Evolutionary conservation across 2,888 invertebrate genomes (phyloP).

Genomic region (Axea sp.): DNA sequence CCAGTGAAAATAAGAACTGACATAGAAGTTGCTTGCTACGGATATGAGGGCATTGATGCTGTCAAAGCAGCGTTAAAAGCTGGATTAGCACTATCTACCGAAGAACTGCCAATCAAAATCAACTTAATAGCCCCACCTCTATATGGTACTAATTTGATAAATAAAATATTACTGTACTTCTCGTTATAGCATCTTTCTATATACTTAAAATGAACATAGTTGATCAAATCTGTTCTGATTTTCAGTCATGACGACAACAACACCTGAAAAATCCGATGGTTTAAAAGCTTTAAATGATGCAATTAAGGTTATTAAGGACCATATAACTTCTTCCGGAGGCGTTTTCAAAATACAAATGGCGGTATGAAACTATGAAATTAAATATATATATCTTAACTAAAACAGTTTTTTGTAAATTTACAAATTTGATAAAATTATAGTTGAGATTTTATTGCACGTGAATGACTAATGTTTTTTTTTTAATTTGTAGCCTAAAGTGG

Average conservation of each 20-base stretch:
- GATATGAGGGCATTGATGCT: constrained; percentile 99
- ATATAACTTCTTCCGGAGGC: constrained; percentile 81
- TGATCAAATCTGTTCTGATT: constrained; percentile 1
- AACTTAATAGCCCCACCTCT: constrained; percentile 99
- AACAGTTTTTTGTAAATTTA: too few species aligned
- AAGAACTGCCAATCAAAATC: constrained; percentile 97
- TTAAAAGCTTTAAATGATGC: constrained; percentile 93
- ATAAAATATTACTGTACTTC: too few species aligned
- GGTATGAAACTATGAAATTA: constrained; percentile 19
- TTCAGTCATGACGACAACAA: constrained; percentile 98
- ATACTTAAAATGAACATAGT: too few species aligned
- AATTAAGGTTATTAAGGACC: constrained; percentile 91
- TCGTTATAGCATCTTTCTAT: too few species aligned
- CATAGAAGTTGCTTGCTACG: constrained; percentile 96
- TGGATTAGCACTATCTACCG: constrained; percentile 94
- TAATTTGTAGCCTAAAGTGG: constrained; percentile 85
- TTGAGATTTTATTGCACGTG: too few species aligned
- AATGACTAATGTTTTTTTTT: too few species aligned
- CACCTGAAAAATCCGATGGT: constrained; percentile 97
- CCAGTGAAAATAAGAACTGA: constrained; percentile 97
- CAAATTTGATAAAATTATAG: too few species aligned
- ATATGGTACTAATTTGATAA: constrained; percentile 83
- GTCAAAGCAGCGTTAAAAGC: constrained; percentile 95
- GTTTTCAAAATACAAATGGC: constrained; percentile 45
- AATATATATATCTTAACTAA: background rate